Conservation (phyloP, 1,140 invertebrate species). For the Bombus superbus region DNA sequence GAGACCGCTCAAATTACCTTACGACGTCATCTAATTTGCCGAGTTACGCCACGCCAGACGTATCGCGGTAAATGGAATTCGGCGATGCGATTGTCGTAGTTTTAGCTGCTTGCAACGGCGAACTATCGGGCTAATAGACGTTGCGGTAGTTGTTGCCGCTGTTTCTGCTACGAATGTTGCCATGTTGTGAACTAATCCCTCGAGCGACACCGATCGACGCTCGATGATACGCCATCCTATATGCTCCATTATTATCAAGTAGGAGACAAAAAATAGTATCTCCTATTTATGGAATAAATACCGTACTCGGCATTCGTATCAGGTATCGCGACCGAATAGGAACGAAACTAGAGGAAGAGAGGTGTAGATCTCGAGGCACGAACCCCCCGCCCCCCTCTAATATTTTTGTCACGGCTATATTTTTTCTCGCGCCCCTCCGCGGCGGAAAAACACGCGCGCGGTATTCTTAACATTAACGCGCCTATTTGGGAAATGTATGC, state of each 20-base stretch:
- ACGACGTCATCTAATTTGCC: conserved; percentile 27
- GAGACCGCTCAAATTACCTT: conserved; percentile 40
- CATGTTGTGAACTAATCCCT: neutral
- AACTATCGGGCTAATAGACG: neutral
- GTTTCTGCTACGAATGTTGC: neutral
- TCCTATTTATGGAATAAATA: neutral
- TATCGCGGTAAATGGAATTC: conserved; percentile 33
- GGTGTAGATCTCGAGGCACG: neutral
- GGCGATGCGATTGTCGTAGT: neutral
- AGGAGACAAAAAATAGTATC: neutral
- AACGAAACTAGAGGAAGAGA: neutral
- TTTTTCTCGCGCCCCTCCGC: conserved; percentile 12
- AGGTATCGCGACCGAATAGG: neutral
- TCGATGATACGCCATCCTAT: neutral
- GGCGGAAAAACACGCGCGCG: conserved; percentile 53
- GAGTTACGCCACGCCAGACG: conserved; percentile 21
- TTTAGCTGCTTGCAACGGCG: neutral
- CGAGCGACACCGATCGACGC: neutral
- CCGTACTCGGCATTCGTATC: neutral
- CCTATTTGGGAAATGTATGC: conserved; percentile 73
- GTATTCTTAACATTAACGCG: conserved; percentile 68
- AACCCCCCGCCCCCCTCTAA: neutral
- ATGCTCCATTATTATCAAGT: neutral
- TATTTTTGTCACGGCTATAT: conserved; percentile 45
- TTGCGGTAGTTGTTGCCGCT: neutral